Evolutionary conservation across 2,797 vertebrate genomes (phyloP).

Genomic region (Taeniopygia guttata): DNA sequence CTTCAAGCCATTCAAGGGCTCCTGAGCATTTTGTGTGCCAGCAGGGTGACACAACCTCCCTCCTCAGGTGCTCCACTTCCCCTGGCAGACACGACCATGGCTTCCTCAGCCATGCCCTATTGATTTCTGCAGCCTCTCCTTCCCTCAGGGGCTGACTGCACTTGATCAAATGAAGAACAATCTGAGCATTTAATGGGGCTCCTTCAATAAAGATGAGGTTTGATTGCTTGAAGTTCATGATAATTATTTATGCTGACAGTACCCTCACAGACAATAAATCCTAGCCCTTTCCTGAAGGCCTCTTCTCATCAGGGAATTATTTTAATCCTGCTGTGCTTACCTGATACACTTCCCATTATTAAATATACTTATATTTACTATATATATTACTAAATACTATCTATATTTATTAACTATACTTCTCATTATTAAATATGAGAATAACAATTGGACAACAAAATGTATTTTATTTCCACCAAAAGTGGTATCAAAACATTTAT

Average conservation of each 20-base stretch:
- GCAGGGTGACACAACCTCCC: not conserved
- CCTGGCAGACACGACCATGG: not conserved
- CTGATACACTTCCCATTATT: not conserved
- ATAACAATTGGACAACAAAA: not conserved
- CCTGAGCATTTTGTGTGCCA: not conserved
- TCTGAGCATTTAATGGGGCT: conserved; percentile 62
- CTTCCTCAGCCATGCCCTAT: conserved; percentile 34
- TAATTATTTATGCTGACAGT: conserved; percentile 66
- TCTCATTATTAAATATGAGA: not conserved
- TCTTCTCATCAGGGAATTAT: not conserved
- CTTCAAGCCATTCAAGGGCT: not conserved
- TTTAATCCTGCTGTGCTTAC: not conserved
- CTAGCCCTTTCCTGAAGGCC: conserved; percentile 17
- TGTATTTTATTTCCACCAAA: not conserved
- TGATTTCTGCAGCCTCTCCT: conserved; percentile 58
- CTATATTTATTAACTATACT: not conserved
- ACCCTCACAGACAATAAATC: conserved; percentile 33
- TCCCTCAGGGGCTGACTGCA: conserved; percentile 45
- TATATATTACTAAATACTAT: not conserved
- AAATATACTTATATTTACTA: not conserved
- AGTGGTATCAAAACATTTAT: not conserved
- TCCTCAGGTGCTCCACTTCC: not conserved
- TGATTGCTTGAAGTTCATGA: conserved; percentile 63
- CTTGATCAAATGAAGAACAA: conserved; percentile 72
- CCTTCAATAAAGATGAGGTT: conserved; percentile 55